Conservation (phyloP, 2,888 invertebrate species). For the Dinocampus coccinellae region DNA sequence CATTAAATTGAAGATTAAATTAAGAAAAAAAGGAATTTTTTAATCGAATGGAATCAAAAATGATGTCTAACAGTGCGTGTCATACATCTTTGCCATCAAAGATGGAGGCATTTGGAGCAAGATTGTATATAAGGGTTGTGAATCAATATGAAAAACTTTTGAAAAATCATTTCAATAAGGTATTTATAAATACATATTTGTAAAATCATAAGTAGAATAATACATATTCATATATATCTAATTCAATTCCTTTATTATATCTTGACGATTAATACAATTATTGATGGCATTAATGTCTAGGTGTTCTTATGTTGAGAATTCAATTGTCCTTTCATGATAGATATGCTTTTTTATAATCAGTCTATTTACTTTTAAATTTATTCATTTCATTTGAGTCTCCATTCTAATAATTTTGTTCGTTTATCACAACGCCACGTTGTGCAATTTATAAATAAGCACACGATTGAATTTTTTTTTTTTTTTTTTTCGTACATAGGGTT, state of each 20-base stretch:
- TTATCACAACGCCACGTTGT: no score
- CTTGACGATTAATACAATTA: no score
- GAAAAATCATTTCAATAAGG: conserved; percentile 72
- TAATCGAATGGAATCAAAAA: conserved; percentile 26
- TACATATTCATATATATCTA: background rate
- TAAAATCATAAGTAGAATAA: background rate
- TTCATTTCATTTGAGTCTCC: no score
- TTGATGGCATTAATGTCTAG: no score
- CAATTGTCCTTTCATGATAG: no score
- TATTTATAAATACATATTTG: conserved; percentile 42
- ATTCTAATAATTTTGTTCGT: no score
- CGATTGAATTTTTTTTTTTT: no score
- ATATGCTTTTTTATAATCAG: no score
- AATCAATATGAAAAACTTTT: conserved; percentile 76
- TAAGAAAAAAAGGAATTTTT: background rate
- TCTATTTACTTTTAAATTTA: no score
- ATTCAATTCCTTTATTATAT: background rate
- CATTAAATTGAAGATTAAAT: background rate
- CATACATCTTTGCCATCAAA: conserved; percentile 65
- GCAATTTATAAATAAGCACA: no score
- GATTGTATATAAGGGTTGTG: conserved; percentile 74
- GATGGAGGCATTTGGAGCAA: conserved; percentile 70
- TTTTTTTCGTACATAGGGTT: no score
- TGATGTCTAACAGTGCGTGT: conserved; percentile 67
- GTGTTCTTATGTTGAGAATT: no score